Evolutionary conservation across 1,140 invertebrate species (phyloP).

Genomic region (Heliothis subflexa): DNA sequence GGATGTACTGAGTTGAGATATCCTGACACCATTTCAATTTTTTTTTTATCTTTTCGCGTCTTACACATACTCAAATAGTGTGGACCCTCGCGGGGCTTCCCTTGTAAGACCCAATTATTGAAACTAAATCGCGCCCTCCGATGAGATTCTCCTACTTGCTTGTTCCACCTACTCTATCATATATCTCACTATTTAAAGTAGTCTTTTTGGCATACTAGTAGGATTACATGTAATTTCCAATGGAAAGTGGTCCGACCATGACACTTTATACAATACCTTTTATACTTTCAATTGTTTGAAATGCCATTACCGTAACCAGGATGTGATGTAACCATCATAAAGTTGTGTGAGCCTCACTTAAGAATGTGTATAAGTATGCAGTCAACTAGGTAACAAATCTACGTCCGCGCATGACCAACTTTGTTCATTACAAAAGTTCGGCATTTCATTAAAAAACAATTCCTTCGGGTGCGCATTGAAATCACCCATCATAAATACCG

Average conservation of each 20-base stretch:
- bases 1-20: no score
- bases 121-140: background rate
- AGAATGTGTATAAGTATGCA: background rate
- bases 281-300: background rate
- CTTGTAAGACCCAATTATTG: background rate
- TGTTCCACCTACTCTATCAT: background rate
- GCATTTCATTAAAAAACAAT: background rate
- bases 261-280: background rate
- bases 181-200: background rate
- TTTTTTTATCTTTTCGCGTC: no score
- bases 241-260: background rate
- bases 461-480: no score
- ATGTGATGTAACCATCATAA: background rate
- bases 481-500: no score
- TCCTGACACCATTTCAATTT: no score
- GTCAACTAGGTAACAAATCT: background rate
- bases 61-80: background rate
- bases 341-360: background rate
- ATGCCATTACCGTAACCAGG: constrained; percentile 6
- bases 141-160: no score
- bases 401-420: constrained; percentile 5
- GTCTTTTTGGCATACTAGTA: background rate
- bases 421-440: background rate
- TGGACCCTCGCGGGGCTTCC: no score
- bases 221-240: background rate